These are phyloP conservation scores for Dioctria rufipes DNA, from an alignment of 2,888 invertebrate genomes.

Conservation along the genomic window DNA sequence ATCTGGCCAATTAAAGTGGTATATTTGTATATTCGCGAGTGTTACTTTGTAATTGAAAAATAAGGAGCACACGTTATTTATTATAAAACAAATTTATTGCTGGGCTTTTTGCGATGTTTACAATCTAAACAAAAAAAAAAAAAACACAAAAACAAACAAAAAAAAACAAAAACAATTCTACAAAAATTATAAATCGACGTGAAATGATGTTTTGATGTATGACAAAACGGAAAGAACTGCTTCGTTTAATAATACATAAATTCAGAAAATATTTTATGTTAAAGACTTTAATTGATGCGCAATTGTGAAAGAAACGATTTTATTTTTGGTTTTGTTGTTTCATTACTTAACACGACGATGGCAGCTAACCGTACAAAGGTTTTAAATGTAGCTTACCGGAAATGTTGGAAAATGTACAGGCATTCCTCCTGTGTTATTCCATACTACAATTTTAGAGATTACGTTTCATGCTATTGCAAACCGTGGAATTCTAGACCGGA, in stretches of 20 bases:
- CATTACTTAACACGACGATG: too few relatives aligned
- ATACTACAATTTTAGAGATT: too few relatives aligned
- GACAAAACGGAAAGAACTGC: neutral
- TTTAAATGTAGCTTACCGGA: too few relatives aligned
- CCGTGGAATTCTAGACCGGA: too few relatives aligned
- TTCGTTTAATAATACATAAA: neutral
- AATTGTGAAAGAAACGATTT: too few relatives aligned
- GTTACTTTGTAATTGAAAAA: neutral
- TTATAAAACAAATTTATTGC: conserved; percentile 55
- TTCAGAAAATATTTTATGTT: too few relatives aligned
- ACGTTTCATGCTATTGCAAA: too few relatives aligned
- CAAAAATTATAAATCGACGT: neutral
- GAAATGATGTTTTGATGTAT: conserved; percentile 3
- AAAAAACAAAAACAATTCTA: neutral
- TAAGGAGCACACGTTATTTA: conserved; percentile 13
- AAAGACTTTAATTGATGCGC: too few relatives aligned
- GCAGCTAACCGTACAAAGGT: too few relatives aligned
- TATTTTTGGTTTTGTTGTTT: too few relatives aligned
- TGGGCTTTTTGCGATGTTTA: conserved; percentile 60
- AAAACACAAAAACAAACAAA: conserved; percentile 29
- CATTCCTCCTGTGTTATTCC: too few relatives aligned
- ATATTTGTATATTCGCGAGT: conserved; percentile 48
- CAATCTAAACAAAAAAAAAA: conserved; percentile 55
- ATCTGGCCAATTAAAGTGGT: conserved; percentile 31
- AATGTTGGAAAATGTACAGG: too few relatives aligned